phyloP scores from a whole-genome alignment of 2,888 invertebrate species.

The Melikaiella ostensackeni region DNA sequence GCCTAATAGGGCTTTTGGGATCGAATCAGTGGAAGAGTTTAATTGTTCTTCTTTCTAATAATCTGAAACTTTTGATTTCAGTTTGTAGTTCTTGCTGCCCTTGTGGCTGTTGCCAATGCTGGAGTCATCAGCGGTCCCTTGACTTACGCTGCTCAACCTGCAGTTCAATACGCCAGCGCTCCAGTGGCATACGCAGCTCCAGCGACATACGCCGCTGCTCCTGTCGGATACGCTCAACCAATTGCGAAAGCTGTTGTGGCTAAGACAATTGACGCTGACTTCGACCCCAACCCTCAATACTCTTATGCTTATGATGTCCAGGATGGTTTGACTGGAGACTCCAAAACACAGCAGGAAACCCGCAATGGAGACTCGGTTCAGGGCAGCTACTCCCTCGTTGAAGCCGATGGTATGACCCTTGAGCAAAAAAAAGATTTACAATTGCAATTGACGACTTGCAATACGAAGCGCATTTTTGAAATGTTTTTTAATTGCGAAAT shows the following conservation, averaged over 20 bases:
- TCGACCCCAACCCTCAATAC: slow-evolving; percentile 64
- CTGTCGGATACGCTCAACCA: slow-evolving; percentile 68
- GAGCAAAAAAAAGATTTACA: too few relatives aligned
- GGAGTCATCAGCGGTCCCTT: slow-evolving; percentile 19
- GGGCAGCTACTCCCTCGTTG: slow-evolving; percentile 73
- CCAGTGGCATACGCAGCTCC: slow-evolving; percentile 42
- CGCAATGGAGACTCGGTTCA: slow-evolving; percentile 54
- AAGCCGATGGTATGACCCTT: slow-evolving; percentile 70
- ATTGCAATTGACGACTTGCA: too few relatives aligned
- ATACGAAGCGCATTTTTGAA: too few relatives aligned
- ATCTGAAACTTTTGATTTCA: neutral
- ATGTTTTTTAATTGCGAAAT: too few relatives aligned
- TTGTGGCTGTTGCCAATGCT: slow-evolving; percentile 39
- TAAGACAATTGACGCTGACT: slow-evolving; percentile 59
- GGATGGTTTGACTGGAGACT: slow-evolving; percentile 60
- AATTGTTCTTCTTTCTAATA: too few relatives aligned
- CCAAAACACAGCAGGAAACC: slow-evolving; percentile 57
- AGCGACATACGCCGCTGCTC: slow-evolving; percentile 41
- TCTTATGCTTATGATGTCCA: slow-evolving; percentile 61
- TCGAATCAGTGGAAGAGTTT: too few relatives aligned
- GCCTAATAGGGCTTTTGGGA: too few relatives aligned
- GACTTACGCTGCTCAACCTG: neutral
- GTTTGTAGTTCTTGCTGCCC: slow-evolving; percentile 37
- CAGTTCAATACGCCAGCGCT: slow-evolving; percentile 22
- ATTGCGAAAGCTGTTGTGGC: slow-evolving; percentile 57